Conservation (phyloP, 2,113 vertebrate species). For the Thunnus maccoyii region DNA sequence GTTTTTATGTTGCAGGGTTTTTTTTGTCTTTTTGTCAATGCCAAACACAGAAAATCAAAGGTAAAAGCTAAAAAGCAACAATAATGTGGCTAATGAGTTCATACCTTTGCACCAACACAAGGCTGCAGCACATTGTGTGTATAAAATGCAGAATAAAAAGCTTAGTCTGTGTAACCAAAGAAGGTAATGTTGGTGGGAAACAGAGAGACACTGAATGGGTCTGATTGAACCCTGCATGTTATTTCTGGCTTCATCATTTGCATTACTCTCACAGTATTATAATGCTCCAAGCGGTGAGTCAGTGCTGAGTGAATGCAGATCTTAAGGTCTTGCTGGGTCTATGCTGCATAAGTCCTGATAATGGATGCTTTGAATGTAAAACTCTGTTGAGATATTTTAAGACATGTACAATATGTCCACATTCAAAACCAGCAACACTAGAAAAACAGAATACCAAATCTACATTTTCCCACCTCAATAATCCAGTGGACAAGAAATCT, state of each 20-base stretch:
- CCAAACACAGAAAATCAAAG: not conserved
- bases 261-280: constrained; percentile 10
- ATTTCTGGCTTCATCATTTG: constrained; percentile 11
- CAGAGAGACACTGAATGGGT: not conserved
- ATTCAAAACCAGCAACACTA: not conserved
- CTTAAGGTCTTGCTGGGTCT: constrained; percentile 31
- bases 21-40: not conserved
- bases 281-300: constrained; percentile 21
- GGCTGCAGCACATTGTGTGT: not conserved
- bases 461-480: constrained; percentile 38
- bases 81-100: not conserved
- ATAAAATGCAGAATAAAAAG: not conserved
- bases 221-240: constrained; percentile 3
- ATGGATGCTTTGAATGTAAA: constrained; percentile 33
- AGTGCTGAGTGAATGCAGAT: constrained; percentile 32
- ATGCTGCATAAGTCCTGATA: constrained; percentile 3
- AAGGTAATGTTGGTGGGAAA: not conserved
- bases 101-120: not conserved
- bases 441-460: constrained; percentile 45
- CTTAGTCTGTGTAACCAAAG: not conserved
- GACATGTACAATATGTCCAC: constrained; percentile 7
- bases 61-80: not conserved
- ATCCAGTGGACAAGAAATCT: constrained; percentile 46
- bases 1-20: not conserved
- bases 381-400: constrained; percentile 30